Percentiles rank a stretch among this genome's conserved stretches.
Conservation (phyloP, 2,113 vertebrate genomes). For the Phyllopteryx taeniolatus region DNA sequence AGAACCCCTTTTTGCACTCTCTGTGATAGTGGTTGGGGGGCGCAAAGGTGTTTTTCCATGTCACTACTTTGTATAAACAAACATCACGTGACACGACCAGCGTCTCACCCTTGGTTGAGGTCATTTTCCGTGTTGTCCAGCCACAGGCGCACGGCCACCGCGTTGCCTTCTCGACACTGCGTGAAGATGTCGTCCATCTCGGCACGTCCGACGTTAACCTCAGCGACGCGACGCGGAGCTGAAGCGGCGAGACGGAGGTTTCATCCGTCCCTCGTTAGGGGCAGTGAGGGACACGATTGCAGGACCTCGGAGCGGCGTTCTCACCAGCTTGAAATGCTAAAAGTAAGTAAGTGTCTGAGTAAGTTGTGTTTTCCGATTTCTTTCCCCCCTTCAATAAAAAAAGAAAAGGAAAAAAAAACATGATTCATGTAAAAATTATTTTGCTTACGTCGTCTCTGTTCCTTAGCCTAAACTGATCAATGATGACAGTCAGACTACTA, state of each 20-base stretch:
- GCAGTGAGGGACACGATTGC: conserved; percentile 9
- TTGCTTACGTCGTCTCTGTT: too few relatives aligned
- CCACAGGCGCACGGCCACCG: conserved; percentile 93
- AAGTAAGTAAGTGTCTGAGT: not conserved
- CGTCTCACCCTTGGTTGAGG: conserved; percentile 92
- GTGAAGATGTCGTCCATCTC: conserved; percentile 97
- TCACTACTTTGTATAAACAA: too few relatives aligned
- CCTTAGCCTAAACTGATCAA: too few relatives aligned
- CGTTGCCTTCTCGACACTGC: conserved; percentile 94
- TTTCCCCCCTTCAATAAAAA: not conserved
- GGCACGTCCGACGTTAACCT: conserved; percentile 15
- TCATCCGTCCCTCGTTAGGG: conserved; percentile 61
- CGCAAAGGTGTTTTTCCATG: too few relatives aligned
- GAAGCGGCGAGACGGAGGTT: conserved; percentile 28
- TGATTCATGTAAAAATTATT: too few relatives aligned
- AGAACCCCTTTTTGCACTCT: too few relatives aligned
- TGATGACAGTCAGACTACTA: not conserved
- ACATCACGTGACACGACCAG: too few relatives aligned
- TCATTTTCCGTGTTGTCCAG: conserved; percentile 98
- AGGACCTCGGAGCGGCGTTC: conserved; percentile 4
- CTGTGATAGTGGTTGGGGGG: too few relatives aligned
- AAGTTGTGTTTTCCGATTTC: too few relatives aligned
- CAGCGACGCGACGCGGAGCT: conserved; percentile 16
- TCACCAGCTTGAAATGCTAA: conserved; percentile 1
- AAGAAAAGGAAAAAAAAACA: too few relatives aligned